Evolutionary conservation across 2,888 invertebrate genomes (phyloP).

Genomic region (Drosophila austrosaltans): DNA sequence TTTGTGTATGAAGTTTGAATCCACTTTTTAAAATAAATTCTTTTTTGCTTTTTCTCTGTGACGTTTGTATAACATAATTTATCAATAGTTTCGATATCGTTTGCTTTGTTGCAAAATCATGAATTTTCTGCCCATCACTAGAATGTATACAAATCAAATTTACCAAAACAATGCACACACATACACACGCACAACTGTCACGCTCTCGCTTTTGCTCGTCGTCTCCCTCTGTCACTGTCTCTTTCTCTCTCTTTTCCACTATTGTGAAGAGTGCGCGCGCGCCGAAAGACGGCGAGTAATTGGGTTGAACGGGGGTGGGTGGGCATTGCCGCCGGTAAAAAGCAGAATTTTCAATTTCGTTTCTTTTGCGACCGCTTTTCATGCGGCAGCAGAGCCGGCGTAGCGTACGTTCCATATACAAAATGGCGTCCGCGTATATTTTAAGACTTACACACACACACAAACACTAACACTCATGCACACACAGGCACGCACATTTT

Average conservation of each 20-base stretch:
- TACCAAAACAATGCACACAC: slow-evolving; percentile 70
- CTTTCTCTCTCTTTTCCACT: slow-evolving; percentile 25
- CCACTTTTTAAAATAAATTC: too few species aligned
- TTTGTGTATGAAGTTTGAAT: too few species aligned
- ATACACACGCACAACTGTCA: slow-evolving; percentile 6
- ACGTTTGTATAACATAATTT: too few species aligned
- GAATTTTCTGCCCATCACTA: slow-evolving; percentile 6
- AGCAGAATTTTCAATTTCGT: slow-evolving; percentile 70
- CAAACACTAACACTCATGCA: slow-evolving; percentile 32
- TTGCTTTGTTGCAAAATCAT: not conserved
- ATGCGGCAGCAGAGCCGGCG: slow-evolving; percentile 58
- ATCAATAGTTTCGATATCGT: not conserved
- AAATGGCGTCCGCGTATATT: slow-evolving; percentile 81
- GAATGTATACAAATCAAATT: slow-evolving; percentile 67
- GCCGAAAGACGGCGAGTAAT: slow-evolving; percentile 32
- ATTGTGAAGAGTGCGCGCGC: slow-evolving; percentile 42
- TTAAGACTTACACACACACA: slow-evolving; percentile 73
- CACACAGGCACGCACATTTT: slow-evolving; percentile 57
- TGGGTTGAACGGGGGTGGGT: slow-evolving; percentile 62
- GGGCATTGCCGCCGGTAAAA: slow-evolving; percentile 59
- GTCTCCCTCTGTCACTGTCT: slow-evolving; percentile 24
- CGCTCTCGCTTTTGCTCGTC: slow-evolving; percentile 22
- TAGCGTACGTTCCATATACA: slow-evolving; percentile 63
- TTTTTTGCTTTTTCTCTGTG: too few species aligned
- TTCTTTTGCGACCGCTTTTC: slow-evolving; percentile 63